These are phyloP conservation scores for Argopecten irradians DNA, from an alignment of 1,140 invertebrate genomes.

Conservation along the genomic window DNA sequence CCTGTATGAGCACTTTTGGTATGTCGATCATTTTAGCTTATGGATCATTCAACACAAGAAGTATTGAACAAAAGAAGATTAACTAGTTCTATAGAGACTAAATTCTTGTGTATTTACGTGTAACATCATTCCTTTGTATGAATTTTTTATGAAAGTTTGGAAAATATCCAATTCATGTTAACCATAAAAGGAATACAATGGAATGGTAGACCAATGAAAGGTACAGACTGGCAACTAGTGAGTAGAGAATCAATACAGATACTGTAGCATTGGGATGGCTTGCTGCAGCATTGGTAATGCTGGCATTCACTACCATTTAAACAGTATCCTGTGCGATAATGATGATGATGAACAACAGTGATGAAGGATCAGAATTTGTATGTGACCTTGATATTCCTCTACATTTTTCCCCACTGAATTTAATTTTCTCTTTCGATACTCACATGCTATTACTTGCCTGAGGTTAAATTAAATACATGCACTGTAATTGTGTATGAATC, in stretches of 20 bases:
- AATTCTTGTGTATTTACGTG: neutral
- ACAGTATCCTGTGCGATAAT: neutral
- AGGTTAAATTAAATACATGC: neutral
- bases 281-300: neutral
- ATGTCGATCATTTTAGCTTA: too few species aligned
- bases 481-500: neutral
- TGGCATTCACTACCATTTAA: neutral
- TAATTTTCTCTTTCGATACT: neutral
- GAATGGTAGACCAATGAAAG: neutral
- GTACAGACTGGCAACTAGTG: neutral
- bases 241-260: neutral
- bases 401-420: neutral
- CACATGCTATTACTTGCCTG: neutral
- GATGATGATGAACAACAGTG: neutral
- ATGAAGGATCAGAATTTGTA: neutral
- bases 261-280: neutral
- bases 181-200: neutral
- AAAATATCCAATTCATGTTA: neutral
- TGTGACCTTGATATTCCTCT: neutral
- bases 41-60: neutral
- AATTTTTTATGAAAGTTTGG: neutral
- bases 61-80: neutral
- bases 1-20: too few species aligned
- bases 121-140: neutral
- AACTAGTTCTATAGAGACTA: neutral